Base-by-base conservation (phyloP, 92 coral and sea anemone species). In the Paragorgia papillata region DNA sequence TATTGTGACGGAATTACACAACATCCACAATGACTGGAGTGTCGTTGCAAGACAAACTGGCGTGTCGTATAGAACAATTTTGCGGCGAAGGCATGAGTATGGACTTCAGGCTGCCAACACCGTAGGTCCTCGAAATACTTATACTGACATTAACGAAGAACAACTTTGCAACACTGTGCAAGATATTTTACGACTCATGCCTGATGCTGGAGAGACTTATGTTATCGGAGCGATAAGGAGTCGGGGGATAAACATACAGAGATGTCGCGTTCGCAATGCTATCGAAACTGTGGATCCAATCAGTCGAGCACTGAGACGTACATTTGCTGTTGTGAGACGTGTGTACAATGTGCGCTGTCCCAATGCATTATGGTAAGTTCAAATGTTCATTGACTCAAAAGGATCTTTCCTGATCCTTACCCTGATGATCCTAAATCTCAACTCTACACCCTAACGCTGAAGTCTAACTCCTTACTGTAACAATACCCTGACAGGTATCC, bases 211-310 rank as follows among this genome's bases (percentile, higher is more conserved):
- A 32, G 74, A 78, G 61, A 78, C 83, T 6, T 78, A 62, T 17
- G 75, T 78, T 50, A 62, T 39, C 24, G 75, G 83, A 21, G 83
- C 75, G 9, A 39, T 76, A 31, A 49, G 81, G 29, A 60, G 73
- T 24, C 73, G 62, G 8, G 62, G 73, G 4, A 61, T 76, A n/a
- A 39, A 76, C 34, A 19, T 76, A 22, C 73, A 76, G 28, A 76
- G 74, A 48, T 48, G 82, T 73, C 61, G 62, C 15, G 63, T 62
- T 0, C 60, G 49, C 30, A 19, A 46, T 17, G 82, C 74, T 20
- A 77, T 61, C 73, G 69, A 39, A 57, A 58, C 58, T 22, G 81
- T 75, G 59, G 81, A 75, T 59, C 81, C 81, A n/a, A 57, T 75
- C 27, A 75, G 81, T 75, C 69, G 81, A 43, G 81, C 81, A 15